Percentiles rank a stretch among this genome's conserved stretches.
phyloP scores from a whole-genome alignment of 2,888 invertebrate genomes.

The Aethes cnicana region DNA sequence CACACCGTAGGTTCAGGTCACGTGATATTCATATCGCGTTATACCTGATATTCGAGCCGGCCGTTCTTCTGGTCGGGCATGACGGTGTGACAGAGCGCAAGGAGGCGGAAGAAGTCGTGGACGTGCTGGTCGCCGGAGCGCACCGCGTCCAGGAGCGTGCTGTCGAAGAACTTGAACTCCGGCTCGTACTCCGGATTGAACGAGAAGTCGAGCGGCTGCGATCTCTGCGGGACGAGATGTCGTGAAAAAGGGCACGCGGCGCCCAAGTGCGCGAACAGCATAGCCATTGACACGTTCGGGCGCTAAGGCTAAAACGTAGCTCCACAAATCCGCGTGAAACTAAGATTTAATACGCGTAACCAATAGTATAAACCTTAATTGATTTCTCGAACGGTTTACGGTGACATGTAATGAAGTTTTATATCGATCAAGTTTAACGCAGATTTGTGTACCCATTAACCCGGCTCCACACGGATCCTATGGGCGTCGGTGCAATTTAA shows the following conservation, averaged over 20 bases:
- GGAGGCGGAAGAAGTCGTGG: constrained; percentile 93
- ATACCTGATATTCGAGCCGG: constrained; percentile 88
- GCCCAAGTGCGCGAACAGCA: neutral
- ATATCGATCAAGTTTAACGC: constrained; percentile 30
- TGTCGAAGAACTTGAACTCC: constrained; percentile 97
- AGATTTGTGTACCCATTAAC: constrained; percentile 32
- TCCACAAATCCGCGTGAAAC: constrained; percentile 14
- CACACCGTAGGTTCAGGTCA: too few species aligned
- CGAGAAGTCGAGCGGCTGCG: constrained; percentile 95
- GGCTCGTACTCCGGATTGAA: constrained; percentile 95
- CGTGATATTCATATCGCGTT: neutral
- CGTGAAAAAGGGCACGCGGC: neutral
- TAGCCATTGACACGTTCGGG: neutral
- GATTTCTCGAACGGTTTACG: neutral
- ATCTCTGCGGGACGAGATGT: constrained; percentile 76
- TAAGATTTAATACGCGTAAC: neutral
- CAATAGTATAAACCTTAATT: neutral
- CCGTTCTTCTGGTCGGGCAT: constrained; percentile 97
- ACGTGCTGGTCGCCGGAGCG: constrained; percentile 87
- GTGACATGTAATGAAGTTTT: constrained; percentile 14
- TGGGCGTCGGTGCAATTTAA: constrained; percentile 14
- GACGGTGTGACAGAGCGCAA: constrained; percentile 98
- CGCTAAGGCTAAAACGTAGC: constrained; percentile 4
- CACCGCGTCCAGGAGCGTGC: constrained; percentile 91
- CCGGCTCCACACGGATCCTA: constrained; percentile 8